Evolutionary conservation across 2,888 invertebrate genomes (phyloP).

Genomic region (Polyploca ridens): DNA sequence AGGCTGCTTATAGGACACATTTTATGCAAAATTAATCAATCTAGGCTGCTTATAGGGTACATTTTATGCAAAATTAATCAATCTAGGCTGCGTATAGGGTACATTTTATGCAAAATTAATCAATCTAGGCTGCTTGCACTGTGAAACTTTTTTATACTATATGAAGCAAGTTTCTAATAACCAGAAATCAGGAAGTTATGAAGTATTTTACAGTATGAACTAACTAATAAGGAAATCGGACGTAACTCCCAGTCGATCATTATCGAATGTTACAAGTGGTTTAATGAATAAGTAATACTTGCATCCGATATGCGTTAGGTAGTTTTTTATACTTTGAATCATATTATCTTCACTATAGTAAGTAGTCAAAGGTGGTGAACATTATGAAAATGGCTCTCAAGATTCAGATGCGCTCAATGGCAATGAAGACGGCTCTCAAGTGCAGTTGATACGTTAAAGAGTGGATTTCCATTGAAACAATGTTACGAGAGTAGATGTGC

Average conservation of each 20-base stretch:
- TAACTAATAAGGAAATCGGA: neutral
- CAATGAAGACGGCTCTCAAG: no score
- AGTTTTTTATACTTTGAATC: no score
- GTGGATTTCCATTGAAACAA: no score
- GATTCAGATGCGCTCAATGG: no score
- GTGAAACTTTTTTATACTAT: neutral
- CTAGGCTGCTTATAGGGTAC: neutral
- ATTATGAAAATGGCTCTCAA: no score
- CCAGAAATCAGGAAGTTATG: neutral
- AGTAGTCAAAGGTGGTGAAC: no score
- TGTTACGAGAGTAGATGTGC: no score
- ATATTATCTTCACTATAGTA: no score
- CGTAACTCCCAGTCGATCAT: conserved; percentile 1
- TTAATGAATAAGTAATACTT: neutral
- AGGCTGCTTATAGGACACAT: neutral
- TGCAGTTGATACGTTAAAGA: no score
- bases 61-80: no score
- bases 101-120: neutral
- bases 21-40: no score
- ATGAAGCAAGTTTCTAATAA: neutral
- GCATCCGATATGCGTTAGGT: neutral
- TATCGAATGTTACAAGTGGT: neutral
- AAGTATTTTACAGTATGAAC: neutral
- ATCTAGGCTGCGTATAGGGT: neutral
- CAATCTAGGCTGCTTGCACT: no score